Percentiles rank a stretch among this genome's conserved stretches.
These are phyloP conservation scores for Odontomyia ornata DNA, from an alignment of 2,888 invertebrate genomes.

Conservation along the genomic window DNA sequence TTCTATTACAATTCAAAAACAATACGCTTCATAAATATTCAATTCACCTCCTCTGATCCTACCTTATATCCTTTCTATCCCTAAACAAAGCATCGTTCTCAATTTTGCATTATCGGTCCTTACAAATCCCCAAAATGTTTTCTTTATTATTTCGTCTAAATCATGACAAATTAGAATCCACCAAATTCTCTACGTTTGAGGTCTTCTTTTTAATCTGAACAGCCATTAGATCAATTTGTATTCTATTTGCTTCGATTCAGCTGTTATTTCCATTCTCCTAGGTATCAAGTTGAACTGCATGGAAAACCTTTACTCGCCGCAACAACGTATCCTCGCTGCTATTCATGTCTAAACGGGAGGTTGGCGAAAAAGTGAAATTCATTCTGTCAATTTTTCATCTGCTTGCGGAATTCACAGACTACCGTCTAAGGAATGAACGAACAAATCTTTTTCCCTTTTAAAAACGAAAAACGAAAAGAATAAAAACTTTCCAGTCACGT, in stretches of 20 bases:
- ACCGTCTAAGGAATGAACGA: not conserved
- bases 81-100: too few relatives aligned
- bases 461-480: not conserved
- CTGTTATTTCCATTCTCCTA: slow-evolving; percentile 20
- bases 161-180: slow-evolving; percentile 40
- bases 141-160: slow-evolving; percentile 39
- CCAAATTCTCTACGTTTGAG: not conserved
- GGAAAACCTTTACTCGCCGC: too few relatives aligned
- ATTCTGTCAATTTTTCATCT: slow-evolving; percentile 43
- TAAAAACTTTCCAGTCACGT: slow-evolving; percentile 42
- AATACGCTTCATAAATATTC: too few relatives aligned
- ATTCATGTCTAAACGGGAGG: not conserved
- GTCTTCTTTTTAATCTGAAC: slow-evolving; percentile 38
- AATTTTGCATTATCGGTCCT: not conserved
- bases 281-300: not conserved
- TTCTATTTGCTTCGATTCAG: slow-evolving; percentile 42
- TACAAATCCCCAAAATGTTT: not conserved
- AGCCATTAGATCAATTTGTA: slow-evolving; percentile 43
- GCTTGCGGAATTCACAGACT: not conserved
- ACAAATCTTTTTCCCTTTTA: slow-evolving; percentile 17
- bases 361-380: slow-evolving; percentile 37
- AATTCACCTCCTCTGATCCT: too few relatives aligned
- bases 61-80: too few relatives aligned
- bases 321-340: too few relatives aligned
- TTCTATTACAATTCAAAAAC: too few relatives aligned